Evolutionary conservation across 2,888 invertebrate species (phyloP), one percentile per base, ranked within the genome.

Genomic region (Stenchaetothrips biformis): DNA sequence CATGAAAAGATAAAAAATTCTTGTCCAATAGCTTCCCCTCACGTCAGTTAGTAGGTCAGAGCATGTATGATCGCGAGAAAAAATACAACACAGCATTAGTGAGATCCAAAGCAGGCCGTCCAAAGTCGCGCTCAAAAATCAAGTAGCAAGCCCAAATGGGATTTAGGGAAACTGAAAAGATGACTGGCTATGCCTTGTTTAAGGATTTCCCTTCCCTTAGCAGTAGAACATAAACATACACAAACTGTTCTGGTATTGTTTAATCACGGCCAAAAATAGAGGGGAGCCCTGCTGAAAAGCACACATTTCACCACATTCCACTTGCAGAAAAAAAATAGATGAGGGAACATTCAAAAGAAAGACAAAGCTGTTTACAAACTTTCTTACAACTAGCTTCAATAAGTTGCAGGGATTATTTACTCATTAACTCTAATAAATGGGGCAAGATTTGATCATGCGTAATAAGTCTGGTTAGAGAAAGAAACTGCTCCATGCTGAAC

Each of bases 51-150:
- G 67, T 74, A 74, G 67, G 67, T 74, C 67, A 74, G 67, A 74
- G 67, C 21, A 25, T 74, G 67, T 25, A 25, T 25, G 25, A 74
- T 25, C 67, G 67, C 67, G 25, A 74, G 67, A 74, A 74, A 74
- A 74, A 74, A 74, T 74, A 74, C 67, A 74, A 74, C 67, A 74
- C 67, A 74, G 67, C 67, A 74, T 74, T 74, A 74, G 67, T 74
- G 67, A 25, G 67, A 74, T 74, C 67, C 67, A 74, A 74, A 74
- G 67, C 67, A 74, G 67, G 67, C 25, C 25, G 67, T 74, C 67
- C 25, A 11, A 25, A 74, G 67, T 21, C 25, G 25, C 8, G 67
- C 25, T 74, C 11, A 59, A 18, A 25, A 74, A 74, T 74, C 25
- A 7, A 25, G 25, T 74, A 7, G 67, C 11, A 74, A 74, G 25